A percentile compares a stretch with the other conserved stretches of the same genome.
These are phyloP conservation scores for Oppia nitens DNA, from an alignment of 1,140 invertebrate species.

Conservation along the genomic window DNA sequence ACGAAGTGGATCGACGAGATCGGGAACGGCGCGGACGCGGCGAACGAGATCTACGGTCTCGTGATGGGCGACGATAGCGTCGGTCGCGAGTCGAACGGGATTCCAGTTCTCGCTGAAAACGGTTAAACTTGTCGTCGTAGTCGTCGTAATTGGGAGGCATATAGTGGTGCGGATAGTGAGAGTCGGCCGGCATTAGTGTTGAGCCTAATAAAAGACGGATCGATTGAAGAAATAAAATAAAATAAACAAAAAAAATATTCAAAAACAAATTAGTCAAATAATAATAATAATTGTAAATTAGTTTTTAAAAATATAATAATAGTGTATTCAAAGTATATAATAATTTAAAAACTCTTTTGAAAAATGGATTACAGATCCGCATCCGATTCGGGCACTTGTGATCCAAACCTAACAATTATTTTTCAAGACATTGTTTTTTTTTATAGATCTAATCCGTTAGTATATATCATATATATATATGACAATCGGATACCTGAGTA, in stretches of 20 bases:
- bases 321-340: no score
- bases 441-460: no score
- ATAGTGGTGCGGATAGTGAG: not conserved
- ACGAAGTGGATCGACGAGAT: not conserved
- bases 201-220: not conserved
- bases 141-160: slow-evolving; percentile 21
- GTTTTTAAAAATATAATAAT: no score
- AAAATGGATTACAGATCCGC: no score
- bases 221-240: not conserved
- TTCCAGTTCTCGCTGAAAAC: slow-evolving; percentile 1
- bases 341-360: no score
- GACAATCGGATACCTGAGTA: no score
- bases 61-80: not conserved
- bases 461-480: no score
- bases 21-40: not conserved
- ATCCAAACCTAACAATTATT: no score
- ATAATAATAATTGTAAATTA: no score
- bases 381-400: no score
- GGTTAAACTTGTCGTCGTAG: slow-evolving; percentile 4
- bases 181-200: not conserved
- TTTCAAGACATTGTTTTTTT: no score
- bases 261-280: no score
- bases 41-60: not conserved
- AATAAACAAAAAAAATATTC: not conserved
- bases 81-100: not conserved